phyloP scores from a whole-genome alignment of 2,888 invertebrate species.

The Drosophila siamana region DNA sequence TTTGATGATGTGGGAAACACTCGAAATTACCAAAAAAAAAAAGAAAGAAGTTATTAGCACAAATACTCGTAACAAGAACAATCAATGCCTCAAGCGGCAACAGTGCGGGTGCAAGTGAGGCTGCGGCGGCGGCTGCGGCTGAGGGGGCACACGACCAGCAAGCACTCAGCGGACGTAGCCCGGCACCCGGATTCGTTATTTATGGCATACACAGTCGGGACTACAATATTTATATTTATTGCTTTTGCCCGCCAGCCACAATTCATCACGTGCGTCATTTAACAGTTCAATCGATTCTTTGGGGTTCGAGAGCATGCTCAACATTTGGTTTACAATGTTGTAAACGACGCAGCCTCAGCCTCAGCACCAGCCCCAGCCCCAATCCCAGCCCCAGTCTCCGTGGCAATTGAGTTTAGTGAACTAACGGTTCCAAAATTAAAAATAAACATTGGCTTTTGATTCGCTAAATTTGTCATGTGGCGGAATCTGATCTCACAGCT shows the following conservation, averaged over 20 bases:
- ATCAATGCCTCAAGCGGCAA: conserved; percentile 22
- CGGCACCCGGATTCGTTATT: conserved; percentile 77
- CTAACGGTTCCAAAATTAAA: conserved; percentile 40
- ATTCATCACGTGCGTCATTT: conserved; percentile 80
- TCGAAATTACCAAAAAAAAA: conserved; percentile 66
- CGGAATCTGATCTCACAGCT: conserved; percentile 14
- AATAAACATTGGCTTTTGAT: conserved; percentile 1
- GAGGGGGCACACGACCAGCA: conserved; percentile 20
- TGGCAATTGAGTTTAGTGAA: conserved; percentile 27
- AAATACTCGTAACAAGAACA: conserved; percentile 53
- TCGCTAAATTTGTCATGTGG: neutral
- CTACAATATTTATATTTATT: conserved; percentile 39
- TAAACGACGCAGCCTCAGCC: neutral
- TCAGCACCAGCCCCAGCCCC: neutral
- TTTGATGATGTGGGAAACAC: conserved; percentile 74
- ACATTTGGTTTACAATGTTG: conserved; percentile 17
- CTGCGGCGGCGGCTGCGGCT: neutral
- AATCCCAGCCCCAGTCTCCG: too few species aligned
- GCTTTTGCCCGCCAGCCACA: conserved; percentile 49
- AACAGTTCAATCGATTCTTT: conserved; percentile 70
- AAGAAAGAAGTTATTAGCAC: conserved; percentile 59
- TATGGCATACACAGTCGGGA: conserved; percentile 62
- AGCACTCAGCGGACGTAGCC: conserved; percentile 51
- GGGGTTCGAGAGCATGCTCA: neutral
- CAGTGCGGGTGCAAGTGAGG: neutral